A percentile compares a stretch with the other conserved stretches of the same genome.
phyloP scores from a whole-genome alignment of 2,113 vertebrate species.

The Larimichthys crocea region DNA sequence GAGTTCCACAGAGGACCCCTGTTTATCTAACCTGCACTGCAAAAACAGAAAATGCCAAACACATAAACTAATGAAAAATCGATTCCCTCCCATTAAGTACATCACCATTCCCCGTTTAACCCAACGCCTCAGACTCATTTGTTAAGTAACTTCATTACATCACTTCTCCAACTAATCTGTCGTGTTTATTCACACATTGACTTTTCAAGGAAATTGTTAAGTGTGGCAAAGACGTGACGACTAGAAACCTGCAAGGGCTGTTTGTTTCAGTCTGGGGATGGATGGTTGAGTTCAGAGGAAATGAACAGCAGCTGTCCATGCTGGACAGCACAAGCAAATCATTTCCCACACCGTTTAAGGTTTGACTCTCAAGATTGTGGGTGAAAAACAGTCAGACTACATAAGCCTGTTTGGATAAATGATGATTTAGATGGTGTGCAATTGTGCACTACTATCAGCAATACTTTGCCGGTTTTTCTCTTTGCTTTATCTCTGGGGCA shows the following conservation, averaged over 20 bases:
- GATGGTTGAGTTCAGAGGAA: neutral
- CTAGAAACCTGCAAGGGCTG: neutral
- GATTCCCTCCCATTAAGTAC: neutral
- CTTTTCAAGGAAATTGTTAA: neutral
- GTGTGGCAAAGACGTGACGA: neutral
- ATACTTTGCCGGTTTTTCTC: too few relatives aligned
- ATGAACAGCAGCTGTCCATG: neutral
- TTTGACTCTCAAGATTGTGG: neutral
- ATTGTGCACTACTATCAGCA: too few relatives aligned
- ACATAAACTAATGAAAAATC: constrained; percentile 1
- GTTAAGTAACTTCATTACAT: neutral
- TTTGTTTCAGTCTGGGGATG: too few relatives aligned
- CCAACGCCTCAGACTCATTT: neutral
- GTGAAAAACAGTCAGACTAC: too few relatives aligned
- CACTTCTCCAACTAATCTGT: neutral
- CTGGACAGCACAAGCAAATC: neutral
- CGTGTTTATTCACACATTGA: neutral
- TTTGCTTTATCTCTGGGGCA: too few relatives aligned
- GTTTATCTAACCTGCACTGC: neutral
- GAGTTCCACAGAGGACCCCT: neutral
- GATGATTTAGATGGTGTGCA: too few relatives aligned
- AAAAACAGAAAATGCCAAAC: neutral
- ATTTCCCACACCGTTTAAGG: neutral
- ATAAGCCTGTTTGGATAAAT: neutral
- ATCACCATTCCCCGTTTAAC: neutral